phyloP scores from a whole-genome alignment of 1,140 invertebrate species.

The Anastrepha ludens region DNA sequence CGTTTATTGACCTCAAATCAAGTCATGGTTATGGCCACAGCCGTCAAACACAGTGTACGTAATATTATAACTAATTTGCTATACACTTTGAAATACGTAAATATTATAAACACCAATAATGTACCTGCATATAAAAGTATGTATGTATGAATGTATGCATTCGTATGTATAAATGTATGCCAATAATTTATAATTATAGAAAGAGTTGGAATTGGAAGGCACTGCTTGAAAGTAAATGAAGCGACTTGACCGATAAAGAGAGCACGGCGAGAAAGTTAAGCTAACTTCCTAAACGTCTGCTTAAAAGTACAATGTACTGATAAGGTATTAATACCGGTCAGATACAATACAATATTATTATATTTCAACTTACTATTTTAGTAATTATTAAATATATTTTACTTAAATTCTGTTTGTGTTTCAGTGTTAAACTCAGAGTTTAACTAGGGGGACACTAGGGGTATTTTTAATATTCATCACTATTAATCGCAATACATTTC shows the following conservation, averaged over 20 bases:
- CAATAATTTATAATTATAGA: constrained; percentile 49
- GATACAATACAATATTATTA: neutral
- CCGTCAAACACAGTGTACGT: constrained; percentile 2
- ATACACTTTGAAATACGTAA: constrained; percentile 26
- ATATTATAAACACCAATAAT: neutral
- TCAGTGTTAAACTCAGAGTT: too few species aligned
- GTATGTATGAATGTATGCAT: neutral
- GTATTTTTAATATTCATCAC: too few species aligned
- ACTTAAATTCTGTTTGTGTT: too few species aligned
- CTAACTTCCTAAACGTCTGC: neutral
- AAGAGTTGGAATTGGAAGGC: neutral
- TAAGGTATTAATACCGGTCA: neutral
- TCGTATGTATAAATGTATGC: neutral
- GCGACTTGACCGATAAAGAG: constrained; percentile 24
- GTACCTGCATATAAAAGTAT: neutral
- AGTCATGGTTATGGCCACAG: constrained; percentile 72
- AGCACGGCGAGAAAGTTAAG: constrained; percentile 3
- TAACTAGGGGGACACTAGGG: too few species aligned
- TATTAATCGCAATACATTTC: too few species aligned
- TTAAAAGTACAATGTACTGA: neutral
- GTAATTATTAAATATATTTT: too few species aligned
- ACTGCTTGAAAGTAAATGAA: neutral
- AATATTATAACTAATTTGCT: constrained; percentile 23
- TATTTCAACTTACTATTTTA: too few species aligned
- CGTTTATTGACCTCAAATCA: constrained; percentile 74